Conservation (phyloP, 2,113 vertebrate species). For the rabbit (Oryctolagus cuniculus) region mOryCun1.1 NC_091444.1:57135001-57135500, state of each 20-base stretch:
- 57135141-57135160: background rate
- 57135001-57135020: background rate
- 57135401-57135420: background rate
- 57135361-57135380: conserved; percentile 33
- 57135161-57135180: conserved; percentile 43
- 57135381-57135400: background rate
- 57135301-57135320: conserved; percentile 33
- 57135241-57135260: conserved; percentile 64
- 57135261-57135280: conserved; percentile 33
- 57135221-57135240: conserved; percentile 52
- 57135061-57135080: background rate
- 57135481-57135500: background rate
- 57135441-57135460: background rate
- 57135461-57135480: background rate
- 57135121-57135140: conserved; percentile 33
- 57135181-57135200: background rate
- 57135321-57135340: background rate
- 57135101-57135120: conserved; percentile 36
- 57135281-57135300: conserved; percentile 50
- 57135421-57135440: background rate
- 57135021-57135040: background rate
- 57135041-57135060: background rate
- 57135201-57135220: conserved; percentile 45
- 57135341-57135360: background rate
- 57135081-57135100: conserved; percentile 11